These are phyloP conservation scores for Lepidurus couesii DNA, from an alignment of 1,140 invertebrate genomes.

Conservation along the genomic window DNA sequence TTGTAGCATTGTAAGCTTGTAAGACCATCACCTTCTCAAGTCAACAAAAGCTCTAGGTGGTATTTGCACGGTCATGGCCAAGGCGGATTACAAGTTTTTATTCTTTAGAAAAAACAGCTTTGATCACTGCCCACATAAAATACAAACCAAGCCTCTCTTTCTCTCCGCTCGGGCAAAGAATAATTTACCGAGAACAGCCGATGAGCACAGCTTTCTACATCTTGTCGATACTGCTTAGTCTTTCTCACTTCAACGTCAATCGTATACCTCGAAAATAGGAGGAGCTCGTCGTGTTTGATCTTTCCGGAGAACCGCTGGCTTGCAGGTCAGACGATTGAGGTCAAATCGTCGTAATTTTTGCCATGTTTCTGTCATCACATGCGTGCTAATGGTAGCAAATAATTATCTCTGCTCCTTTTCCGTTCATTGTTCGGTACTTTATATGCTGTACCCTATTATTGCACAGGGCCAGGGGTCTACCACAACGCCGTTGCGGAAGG, in stretches of 20 bases:
- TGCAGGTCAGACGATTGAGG: background rate
- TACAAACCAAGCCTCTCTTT: background rate
- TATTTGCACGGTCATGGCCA: conserved; percentile 18
- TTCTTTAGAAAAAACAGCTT: background rate
- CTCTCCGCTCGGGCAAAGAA: background rate
- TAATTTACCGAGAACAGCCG: background rate
- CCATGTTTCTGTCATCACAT: conserved; percentile 19
- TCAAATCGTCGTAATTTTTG: conserved; percentile 15
- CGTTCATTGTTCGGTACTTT: background rate
- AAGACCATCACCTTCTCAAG: background rate
- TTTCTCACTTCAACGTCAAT: background rate
- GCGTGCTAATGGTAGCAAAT: background rate
- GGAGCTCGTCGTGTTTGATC: background rate
- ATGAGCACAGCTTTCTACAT: conserved; percentile 6
- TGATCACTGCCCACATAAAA: background rate
- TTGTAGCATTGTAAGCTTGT: background rate
- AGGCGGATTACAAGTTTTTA: background rate
- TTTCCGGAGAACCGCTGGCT: background rate
- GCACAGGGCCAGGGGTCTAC: background rate
- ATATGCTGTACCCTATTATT: background rate
- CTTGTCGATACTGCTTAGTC: background rate
- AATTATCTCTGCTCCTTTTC: background rate
- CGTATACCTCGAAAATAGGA: background rate
- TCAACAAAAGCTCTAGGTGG: conserved; percentile 3
- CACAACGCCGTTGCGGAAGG: background rate